Evolutionary conservation across 2,113 vertebrate species (phyloP).

Genomic region (Melanostigma gelatinosum): DNA sequence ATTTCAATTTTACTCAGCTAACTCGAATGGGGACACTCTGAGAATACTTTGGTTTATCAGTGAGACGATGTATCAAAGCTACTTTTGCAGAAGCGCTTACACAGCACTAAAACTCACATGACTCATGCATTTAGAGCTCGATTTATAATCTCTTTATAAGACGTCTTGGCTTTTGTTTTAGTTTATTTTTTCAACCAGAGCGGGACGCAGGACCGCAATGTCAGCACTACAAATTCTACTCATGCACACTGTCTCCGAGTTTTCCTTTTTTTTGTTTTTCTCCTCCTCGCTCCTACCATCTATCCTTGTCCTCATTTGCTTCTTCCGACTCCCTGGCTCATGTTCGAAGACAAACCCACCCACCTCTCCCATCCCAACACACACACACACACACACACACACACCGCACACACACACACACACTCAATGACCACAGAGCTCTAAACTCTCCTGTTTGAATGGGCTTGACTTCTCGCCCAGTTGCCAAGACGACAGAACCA

Average conservation of each 20-base stretch:
- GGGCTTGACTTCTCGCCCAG: slow-evolving; percentile 73
- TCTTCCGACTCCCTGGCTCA: slow-evolving; percentile 32
- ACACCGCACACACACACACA: slow-evolving; percentile 8
- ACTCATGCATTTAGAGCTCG: slow-evolving; percentile 45
- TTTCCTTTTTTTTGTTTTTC: slow-evolving; percentile 18
- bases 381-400: neutral
- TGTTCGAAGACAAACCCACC: slow-evolving; percentile 43
- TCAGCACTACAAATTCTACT: slow-evolving; percentile 51
- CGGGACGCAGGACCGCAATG: slow-evolving; percentile 25
- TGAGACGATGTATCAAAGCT: slow-evolving; percentile 51
- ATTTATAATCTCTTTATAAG: slow-evolving; percentile 57
- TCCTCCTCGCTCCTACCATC: slow-evolving; percentile 9
- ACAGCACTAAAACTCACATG: slow-evolving; percentile 60
- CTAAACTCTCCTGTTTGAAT: slow-evolving; percentile 63
- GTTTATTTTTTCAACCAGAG: slow-evolving; percentile 20
- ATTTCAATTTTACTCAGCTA: slow-evolving; percentile 47
- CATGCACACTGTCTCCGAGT: slow-evolving; percentile 7
- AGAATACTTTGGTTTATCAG: slow-evolving; percentile 54
- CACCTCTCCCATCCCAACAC: neutral
- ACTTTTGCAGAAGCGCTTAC: slow-evolving; percentile 60
- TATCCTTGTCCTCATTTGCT: slow-evolving; percentile 49
- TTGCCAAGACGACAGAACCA: slow-evolving; percentile 66
- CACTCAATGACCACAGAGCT: slow-evolving; percentile 39
- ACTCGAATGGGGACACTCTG: slow-evolving; percentile 54
- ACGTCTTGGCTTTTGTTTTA: slow-evolving; percentile 42